Base-by-base conservation (phyloP, 2,797 vertebrate genomes). In the Brachymystax lenok region DNA sequence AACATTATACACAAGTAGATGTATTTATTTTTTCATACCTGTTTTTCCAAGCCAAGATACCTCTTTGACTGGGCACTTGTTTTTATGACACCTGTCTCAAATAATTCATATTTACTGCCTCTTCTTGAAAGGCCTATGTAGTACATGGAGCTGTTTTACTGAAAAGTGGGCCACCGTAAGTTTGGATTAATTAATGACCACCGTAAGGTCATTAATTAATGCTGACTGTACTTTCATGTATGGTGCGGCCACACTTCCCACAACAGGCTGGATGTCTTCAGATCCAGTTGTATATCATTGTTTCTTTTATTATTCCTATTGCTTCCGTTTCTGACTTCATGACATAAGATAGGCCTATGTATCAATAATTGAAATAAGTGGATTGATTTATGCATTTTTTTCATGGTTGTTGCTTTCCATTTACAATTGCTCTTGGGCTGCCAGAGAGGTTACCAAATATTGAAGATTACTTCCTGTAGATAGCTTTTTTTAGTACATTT, bases 211-310 rank as follows among this genome's bases (percentile, higher is more conserved):
- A 89, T 84, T 80, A 2, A 59, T 7, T 21, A 10, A 82, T 85
- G 84, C 81, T 73, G 82, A 86, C 46, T 79, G 28, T 71, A 67
- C 78, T 85, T 74, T 79, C 76, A 84, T 87, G 71, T 87, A 78
- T 82, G 67, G 73, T 86, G 79, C 81, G 63, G 28, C 51, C 71
- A 54, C 10, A 24, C 64, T 76, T 86, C 76, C 80, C 33, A 78
- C 84, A 88, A 88, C 78, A 87, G 63, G 72, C 69, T 14, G 79
- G 77, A 78, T 33, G 80, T 80, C 51, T 30, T 7, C 52, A 5
- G 71, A 72, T 28, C 50, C 51, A 24, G 16, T 16, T 17, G 51
- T 14, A 73, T 63, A 71, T 17, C 28, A 28, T 5, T 54, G 70
- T 33, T 61, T n/a, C 3, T 73, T 69, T 46, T 71, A 73, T 87